Evolutionary conservation across 92 coral and sea anemone genomes (phyloP).

Genomic region (Bergia sp.): DNA sequence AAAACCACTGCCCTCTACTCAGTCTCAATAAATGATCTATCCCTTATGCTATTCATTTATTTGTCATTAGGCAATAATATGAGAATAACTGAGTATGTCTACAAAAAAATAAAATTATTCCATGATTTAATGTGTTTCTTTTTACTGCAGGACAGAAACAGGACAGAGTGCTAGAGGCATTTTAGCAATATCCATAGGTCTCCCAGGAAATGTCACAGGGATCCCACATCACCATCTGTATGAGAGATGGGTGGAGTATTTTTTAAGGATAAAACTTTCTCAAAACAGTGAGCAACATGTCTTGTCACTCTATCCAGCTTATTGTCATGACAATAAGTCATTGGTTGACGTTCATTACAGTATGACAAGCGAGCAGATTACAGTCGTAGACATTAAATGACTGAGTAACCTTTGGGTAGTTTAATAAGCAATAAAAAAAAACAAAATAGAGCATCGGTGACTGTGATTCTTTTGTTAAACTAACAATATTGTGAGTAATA

Average conservation of each 20-base stretch:
- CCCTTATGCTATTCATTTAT: too few species aligned
- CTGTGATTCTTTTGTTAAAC: too few species aligned
- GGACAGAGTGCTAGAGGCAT: conserved; percentile 17
- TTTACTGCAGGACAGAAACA: conserved; percentile 15
- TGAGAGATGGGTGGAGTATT: conserved; percentile 78
- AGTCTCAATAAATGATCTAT: too few species aligned
- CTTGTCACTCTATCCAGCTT: conserved; percentile 56
- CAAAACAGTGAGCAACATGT: conserved; percentile 51
- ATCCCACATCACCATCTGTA: conserved; percentile 70
- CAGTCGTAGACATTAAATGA: conserved; percentile 52
- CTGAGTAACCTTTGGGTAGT: not conserved
- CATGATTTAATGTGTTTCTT: not conserved
- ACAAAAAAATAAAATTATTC: not conserved
- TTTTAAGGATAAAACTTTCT: conserved; percentile 55
- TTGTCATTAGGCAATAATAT: too few species aligned
- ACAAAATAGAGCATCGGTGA: not conserved
- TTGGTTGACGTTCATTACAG: conserved; percentile 60
- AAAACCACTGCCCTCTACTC: too few species aligned
- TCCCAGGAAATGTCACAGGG: conserved; percentile 48
- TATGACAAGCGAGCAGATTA: conserved; percentile 40
- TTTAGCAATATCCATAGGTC: conserved; percentile 56
- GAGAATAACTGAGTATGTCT: too few species aligned
- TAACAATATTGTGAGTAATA: too few species aligned
- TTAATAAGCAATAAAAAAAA: not conserved
- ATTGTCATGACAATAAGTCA: conserved; percentile 38